Evolutionary conservation across 2,888 invertebrate species (phyloP).

Genomic region (Folsomia manolachei): DNA sequence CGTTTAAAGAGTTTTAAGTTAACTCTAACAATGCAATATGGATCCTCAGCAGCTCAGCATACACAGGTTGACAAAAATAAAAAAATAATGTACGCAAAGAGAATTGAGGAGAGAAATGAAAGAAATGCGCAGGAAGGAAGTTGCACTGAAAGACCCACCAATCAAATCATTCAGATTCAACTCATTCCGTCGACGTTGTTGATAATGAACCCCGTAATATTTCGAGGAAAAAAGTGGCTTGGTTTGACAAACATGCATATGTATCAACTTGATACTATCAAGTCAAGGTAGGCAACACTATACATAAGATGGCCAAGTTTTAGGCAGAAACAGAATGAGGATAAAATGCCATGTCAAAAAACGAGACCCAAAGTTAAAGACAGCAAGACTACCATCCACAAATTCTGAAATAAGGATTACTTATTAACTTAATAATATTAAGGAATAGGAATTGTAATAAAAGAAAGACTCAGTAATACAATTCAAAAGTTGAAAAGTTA

Average conservation of each 20-base stretch:
- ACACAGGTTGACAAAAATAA: too few species aligned
- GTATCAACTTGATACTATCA: neutral
- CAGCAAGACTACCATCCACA: too few species aligned
- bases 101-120: neutral
- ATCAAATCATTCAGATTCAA: conserved; percentile 29
- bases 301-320: too few species aligned
- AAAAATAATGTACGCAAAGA: too few species aligned
- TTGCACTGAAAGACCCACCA: conserved; percentile 13
- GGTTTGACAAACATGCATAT: neutral
- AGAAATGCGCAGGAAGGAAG: neutral
- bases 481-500: too few species aligned
- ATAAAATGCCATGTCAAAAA: neutral
- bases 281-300: neutral
- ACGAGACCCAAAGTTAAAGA: neutral
- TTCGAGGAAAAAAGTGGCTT: neutral
- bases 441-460: too few species aligned
- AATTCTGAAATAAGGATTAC: too few species aligned
- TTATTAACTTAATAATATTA: too few species aligned
- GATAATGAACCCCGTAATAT: conserved; percentile 4
- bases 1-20: too few species aligned
- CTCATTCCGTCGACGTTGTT: neutral
- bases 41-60: too few species aligned
- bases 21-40: too few species aligned
- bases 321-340: neutral
- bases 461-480: too few species aligned